These are phyloP conservation scores for Strongylocentrotus purpuratus DNA, from an alignment of 35 echinoderm and acorn worm species.

Conservation along the genomic window DNA sequence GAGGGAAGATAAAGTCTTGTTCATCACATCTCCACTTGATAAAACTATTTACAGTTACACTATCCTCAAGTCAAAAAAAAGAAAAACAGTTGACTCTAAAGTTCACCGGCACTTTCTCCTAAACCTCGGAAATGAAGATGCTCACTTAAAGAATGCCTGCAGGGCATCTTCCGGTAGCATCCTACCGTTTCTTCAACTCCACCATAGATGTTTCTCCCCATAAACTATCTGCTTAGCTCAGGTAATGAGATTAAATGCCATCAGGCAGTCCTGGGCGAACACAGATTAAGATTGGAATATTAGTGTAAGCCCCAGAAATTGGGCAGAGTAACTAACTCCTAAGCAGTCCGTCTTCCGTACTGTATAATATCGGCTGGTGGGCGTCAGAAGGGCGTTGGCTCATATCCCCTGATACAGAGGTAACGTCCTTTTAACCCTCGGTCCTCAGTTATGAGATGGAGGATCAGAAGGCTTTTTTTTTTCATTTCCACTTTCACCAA, in stretches of 20 bases:
- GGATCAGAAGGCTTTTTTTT: background rate
- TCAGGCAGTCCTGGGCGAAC: background rate
- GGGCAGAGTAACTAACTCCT: background rate
- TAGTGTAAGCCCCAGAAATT: background rate
- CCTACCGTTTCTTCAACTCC: background rate
- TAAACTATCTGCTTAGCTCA: background rate
- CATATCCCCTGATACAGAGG: background rate
- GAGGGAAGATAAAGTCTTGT: background rate
- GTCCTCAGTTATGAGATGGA: background rate
- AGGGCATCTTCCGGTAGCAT: background rate
- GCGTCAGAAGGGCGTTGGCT: background rate
- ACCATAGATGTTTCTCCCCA: background rate
- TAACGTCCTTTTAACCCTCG: background rate
- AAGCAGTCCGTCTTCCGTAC: background rate
- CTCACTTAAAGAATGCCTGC: background rate
- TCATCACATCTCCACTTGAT: background rate
- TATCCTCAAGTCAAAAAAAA: background rate
- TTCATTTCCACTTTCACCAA: background rate
- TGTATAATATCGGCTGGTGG: background rate
- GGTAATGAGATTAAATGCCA: background rate
- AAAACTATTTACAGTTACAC: background rate
- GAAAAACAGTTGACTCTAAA: background rate
- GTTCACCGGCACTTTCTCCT: background rate
- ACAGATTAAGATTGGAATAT: slow-evolving; percentile 5
- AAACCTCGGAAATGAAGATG: background rate